Percentiles rank a stretch among this genome's conserved stretches.
These are phyloP conservation scores for Micrasema minimum DNA, from an alignment of 1,140 invertebrate genomes.

Conservation along the genomic window DNA sequence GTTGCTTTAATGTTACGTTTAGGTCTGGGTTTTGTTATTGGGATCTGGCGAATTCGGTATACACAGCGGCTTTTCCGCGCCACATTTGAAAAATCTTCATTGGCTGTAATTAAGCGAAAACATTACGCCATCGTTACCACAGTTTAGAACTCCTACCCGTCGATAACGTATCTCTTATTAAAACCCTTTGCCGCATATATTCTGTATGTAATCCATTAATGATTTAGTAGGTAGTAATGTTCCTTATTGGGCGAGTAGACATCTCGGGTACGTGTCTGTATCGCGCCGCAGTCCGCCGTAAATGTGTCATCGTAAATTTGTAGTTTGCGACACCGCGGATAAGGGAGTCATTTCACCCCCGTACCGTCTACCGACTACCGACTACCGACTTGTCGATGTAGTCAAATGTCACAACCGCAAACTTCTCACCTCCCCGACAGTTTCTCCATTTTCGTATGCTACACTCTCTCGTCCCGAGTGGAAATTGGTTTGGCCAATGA, in stretches of 20 bases:
- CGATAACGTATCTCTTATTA: neutral
- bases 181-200: no score
- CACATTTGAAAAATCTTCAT: neutral
- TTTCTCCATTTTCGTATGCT: neutral
- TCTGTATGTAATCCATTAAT: slow-evolving; percentile 29
- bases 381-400: no score
- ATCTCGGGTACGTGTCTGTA: slow-evolving; percentile 20
- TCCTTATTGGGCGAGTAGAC: neutral
- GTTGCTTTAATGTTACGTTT: no score
- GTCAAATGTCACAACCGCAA: slow-evolving; percentile 24
- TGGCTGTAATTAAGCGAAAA: no score
- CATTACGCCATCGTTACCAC: no score
- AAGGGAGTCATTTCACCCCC: slow-evolving; percentile 6
- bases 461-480: neutral
- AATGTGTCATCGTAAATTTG: slow-evolving; percentile 52
- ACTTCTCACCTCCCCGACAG: neutral
- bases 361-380: neutral
- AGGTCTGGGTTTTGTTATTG: no score
- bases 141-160: no score
- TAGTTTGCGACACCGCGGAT: slow-evolving; percentile 35
- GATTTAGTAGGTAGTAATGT: slow-evolving; percentile 14
- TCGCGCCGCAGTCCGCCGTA: slow-evolving; percentile 45
- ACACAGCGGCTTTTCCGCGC: neutral
- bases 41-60: neutral
- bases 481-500: no score